Conservation (phyloP, 30 jellyfish, hydroid and myxozoan species). For the Catostylus mosaicus region DNA sequence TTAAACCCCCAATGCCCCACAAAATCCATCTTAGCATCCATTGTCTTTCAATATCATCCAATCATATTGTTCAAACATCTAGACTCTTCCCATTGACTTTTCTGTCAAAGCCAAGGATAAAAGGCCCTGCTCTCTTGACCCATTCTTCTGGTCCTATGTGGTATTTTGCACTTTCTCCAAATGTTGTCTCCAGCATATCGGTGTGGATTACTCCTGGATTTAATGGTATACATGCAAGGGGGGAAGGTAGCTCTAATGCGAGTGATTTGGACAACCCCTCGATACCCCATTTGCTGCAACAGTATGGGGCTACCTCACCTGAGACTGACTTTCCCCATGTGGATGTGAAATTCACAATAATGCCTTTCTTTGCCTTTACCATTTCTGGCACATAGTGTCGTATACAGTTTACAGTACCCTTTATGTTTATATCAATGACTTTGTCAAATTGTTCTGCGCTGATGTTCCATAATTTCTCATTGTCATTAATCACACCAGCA, state of each 20-base stretch:
- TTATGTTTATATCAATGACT: constrained; percentile 76
- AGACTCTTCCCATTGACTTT: constrained; percentile 72
- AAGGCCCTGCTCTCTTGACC: constrained; percentile 74
- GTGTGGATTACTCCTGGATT: constrained; percentile 85
- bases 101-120: constrained; percentile 63
- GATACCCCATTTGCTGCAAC: constrained; percentile 90
- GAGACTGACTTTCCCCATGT: constrained; percentile 84
- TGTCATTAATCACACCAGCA: constrained; percentile 61
- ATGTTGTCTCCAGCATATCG: constrained; percentile 61
- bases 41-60: too few species aligned
- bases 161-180: constrained; percentile 64
- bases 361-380: constrained; percentile 76
- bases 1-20: too few species aligned
- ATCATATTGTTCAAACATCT: constrained; percentile 39
- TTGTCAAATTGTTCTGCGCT: constrained; percentile 63
- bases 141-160: constrained; percentile 67
- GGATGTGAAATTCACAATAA: constrained; percentile 75
- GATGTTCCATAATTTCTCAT: constrained; percentile 62
- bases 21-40: too few species aligned
- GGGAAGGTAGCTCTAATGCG: constrained; percentile 88
- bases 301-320: constrained; percentile 80
- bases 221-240: constrained; percentile 82
- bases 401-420: constrained; percentile 72
- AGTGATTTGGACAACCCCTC: constrained; percentile 81
- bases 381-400: constrained; percentile 78